These are phyloP conservation scores for Acanthosepion esculentum DNA, from an alignment of 2,888 invertebrate species.

Conservation along the genomic window DNA sequence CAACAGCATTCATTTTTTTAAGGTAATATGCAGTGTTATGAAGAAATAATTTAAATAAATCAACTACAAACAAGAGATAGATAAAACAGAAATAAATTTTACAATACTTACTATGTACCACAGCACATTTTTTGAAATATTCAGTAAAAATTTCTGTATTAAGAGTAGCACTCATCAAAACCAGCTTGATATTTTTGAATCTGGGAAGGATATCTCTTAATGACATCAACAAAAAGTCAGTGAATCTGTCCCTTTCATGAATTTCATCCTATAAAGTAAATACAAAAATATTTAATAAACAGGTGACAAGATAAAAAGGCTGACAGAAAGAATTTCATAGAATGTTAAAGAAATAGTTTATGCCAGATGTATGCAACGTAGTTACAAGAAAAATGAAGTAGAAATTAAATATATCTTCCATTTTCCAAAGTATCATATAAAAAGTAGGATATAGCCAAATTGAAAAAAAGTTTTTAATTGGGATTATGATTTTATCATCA, in stretches of 20 bases:
- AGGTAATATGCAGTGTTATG: too few relatives aligned
- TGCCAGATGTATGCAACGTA: too few relatives aligned
- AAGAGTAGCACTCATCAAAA: conserved; percentile 96
- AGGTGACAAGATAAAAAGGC: not conserved
- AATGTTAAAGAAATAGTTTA: not conserved
- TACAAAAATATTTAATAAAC: not conserved
- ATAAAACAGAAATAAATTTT: not conserved
- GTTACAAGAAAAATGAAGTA: too few relatives aligned
- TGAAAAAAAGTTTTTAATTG: not conserved
- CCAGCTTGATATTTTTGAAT: conserved; percentile 84
- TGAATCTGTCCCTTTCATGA: conserved; percentile 93
- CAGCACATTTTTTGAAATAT: conserved; percentile 88
- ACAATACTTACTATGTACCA: conserved; percentile 79
- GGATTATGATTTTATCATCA: not conserved
- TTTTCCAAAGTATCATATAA: not conserved
- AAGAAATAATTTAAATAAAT: too few relatives aligned
- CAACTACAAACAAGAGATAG: not conserved
- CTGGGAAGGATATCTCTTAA: conserved; percentile 84
- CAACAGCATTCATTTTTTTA: too few relatives aligned
- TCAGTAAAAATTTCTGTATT: conserved; percentile 86
- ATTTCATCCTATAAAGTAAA: conserved; percentile 89
- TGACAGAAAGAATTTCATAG: not conserved
- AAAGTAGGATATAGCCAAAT: not conserved
- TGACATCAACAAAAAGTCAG: conserved; percentile 92
- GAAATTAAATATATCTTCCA: not conserved